phyloP scores from a whole-genome alignment of 2,797 vertebrate genomes.

The Phrynocephalus vlangalii region DNA sequence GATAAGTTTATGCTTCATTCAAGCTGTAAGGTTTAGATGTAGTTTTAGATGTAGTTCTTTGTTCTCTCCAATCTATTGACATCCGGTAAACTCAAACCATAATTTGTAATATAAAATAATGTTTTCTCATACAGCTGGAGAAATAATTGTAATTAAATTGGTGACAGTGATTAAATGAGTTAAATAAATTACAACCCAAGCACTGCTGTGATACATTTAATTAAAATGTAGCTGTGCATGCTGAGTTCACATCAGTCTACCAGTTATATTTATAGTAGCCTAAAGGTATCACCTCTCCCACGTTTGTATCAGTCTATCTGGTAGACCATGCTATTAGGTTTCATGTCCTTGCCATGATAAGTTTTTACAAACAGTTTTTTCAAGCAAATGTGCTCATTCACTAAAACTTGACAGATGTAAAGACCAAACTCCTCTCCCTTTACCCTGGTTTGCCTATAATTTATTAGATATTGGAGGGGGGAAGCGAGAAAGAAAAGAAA shows the following conservation, averaged over 20 bases:
- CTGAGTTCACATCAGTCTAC: constrained; percentile 24
- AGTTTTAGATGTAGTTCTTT: background rate
- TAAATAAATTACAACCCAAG: background rate
- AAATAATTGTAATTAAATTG: background rate
- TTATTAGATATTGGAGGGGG: background rate
- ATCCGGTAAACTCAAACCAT: background rate
- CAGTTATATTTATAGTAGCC: too few relatives aligned
- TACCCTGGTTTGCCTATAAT: background rate
- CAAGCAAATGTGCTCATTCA: constrained; percentile 19
- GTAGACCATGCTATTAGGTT: constrained; percentile 35
- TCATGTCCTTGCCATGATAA: constrained; percentile 47
- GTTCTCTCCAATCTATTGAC: background rate
- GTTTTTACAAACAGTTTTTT: background rate
- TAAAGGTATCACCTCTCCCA: too few relatives aligned
- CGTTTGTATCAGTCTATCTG: background rate
- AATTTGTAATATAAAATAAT: constrained; percentile 5
- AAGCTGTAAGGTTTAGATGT: constrained; percentile 17
- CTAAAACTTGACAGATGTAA: background rate
- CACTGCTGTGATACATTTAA: background rate
- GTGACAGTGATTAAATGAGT: background rate
- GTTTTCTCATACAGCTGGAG: background rate
- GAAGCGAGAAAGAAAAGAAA: background rate
- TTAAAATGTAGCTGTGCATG: background rate
- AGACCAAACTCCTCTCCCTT: background rate
- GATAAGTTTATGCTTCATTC: background rate